These are phyloP conservation scores for Hipposideros larvatus DNA, from an alignment of 2,797 vertebrate species.

Conservation along the genomic window DNA sequence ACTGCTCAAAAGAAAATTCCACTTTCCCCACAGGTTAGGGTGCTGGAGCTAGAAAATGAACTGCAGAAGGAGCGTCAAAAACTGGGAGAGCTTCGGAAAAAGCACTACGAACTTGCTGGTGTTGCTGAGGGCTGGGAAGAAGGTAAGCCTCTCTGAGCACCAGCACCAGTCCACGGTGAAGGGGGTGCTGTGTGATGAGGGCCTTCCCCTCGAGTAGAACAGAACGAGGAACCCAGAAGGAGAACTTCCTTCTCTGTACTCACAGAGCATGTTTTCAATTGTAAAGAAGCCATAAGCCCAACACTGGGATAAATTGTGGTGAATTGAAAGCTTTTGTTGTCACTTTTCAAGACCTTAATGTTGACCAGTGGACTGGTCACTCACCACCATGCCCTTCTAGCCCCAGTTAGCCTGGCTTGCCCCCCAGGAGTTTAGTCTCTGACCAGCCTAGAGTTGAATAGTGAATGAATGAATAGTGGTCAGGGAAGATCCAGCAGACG, in stretches of 20 bases:
- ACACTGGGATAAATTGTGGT: neutral
- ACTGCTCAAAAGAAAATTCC: neutral
- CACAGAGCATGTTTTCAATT: neutral
- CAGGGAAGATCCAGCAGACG: neutral
- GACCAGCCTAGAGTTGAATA: neutral
- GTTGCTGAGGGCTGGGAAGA: slow-evolving; percentile 97
- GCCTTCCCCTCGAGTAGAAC: accelerated
- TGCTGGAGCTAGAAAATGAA: slow-evolving; percentile 96
- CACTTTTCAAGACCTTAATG: neutral
- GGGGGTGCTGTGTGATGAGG: neutral
- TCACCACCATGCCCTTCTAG: neutral
- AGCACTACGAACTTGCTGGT: slow-evolving; percentile 97
- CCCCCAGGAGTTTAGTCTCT: neutral
- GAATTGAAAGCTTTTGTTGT: neutral
- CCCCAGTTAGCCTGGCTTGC: neutral
- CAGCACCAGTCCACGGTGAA: accelerated
- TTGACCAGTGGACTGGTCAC: neutral
- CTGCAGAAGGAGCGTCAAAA: slow-evolving; percentile 97
- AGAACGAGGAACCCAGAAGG: neutral
- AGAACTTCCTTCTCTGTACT: neutral
- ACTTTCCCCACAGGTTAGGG: slow-evolving; percentile 92
- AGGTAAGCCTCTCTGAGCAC: slow-evolving; percentile 78
- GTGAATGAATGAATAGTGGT: neutral
- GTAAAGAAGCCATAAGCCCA: neutral
- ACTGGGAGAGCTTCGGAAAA: slow-evolving; percentile 97